phyloP scores from a whole-genome alignment of 37 sponge, comb jelly and placozoan genomes.

The Hormiphora californensis region DNA sequence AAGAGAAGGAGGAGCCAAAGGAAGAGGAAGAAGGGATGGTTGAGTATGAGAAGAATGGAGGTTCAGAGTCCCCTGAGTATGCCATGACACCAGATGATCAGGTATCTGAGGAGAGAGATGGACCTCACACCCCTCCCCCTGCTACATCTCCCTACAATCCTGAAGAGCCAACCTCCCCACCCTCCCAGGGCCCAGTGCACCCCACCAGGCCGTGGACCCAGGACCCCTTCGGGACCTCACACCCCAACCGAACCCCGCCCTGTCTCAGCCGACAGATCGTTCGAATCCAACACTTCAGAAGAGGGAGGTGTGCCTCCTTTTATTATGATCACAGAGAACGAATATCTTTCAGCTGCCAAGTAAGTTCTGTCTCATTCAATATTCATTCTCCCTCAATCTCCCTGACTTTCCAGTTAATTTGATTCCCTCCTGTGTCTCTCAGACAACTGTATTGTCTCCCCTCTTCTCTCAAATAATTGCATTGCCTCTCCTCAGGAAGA shows the following conservation, averaged over 20 bases:
- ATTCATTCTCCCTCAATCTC: too few species aligned
- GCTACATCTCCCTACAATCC: neutral
- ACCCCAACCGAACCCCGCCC: neutral
- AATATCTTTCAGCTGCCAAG: constrained; percentile 61
- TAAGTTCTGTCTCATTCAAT: too few species aligned
- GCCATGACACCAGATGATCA: constrained; percentile 14
- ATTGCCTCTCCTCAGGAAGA: neutral
- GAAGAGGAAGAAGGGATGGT: neutral
- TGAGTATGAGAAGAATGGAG: neutral
- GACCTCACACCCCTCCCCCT: neutral
- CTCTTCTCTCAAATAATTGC: too few species aligned
- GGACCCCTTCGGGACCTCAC: neutral
- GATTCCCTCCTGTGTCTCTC: too few species aligned
- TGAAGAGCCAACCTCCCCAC: neutral
- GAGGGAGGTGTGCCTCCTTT: constrained; percentile 61
- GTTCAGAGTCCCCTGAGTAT: neutral
- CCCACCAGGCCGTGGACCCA: neutral
- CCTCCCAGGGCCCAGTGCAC: too few species aligned
- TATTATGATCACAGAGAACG: constrained; percentile 76
- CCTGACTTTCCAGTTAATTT: too few species aligned
- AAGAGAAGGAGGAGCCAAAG: too few species aligned
- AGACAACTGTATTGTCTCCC: too few species aligned
- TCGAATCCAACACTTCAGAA: neutral
- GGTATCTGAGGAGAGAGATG: neutral
- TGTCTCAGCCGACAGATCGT: neutral